Conservation (phyloP, 2,888 invertebrate genomes). For the Lamellibrachia columna region DNA sequence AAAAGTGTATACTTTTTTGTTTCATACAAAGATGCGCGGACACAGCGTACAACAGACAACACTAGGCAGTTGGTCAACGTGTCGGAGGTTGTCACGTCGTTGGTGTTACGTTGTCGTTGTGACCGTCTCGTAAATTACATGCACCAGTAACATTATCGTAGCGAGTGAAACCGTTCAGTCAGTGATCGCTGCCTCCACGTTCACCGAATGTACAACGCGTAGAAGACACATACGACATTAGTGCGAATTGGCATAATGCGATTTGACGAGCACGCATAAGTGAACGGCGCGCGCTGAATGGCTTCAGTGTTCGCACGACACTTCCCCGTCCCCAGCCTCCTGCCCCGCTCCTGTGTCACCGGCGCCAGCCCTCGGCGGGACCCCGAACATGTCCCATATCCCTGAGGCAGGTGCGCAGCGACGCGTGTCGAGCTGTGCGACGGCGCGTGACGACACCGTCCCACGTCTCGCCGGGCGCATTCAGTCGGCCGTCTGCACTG, state of each 20-base stretch:
- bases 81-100: neutral
- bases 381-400: neutral
- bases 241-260: neutral
- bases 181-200: neutral
- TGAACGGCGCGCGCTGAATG: neutral
- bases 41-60: neutral
- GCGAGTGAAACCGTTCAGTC: neutral
- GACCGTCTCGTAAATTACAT: neutral
- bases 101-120: neutral
- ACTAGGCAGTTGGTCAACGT: neutral
- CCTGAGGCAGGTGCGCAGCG: neutral
- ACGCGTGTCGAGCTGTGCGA: neutral
- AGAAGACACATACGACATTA: neutral
- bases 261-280: neutral
- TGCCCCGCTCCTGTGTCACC: neutral
- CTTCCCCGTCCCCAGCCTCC: neutral
- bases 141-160: too few relatives aligned
- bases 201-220: neutral
- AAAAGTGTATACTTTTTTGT: neutral
- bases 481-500: constrained; percentile 4
- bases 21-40: neutral
- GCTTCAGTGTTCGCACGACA: neutral
- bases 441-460: neutral
- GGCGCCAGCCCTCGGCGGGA: neutral
- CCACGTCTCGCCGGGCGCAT: neutral